Evolutionary conservation across 1,140 invertebrate genomes (phyloP).

Genomic region (Bicyclus anynana): DNA sequence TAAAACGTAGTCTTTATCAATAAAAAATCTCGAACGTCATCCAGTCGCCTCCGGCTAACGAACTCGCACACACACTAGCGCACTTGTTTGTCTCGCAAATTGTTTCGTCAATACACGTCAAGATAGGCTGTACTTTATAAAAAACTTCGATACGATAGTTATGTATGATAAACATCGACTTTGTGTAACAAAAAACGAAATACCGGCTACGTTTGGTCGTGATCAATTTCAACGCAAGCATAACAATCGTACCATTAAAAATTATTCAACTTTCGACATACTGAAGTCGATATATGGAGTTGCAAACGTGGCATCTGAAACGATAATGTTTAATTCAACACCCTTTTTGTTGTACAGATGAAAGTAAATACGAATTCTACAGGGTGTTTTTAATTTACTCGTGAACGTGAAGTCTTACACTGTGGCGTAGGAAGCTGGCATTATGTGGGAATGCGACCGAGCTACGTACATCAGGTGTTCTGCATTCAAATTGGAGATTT

Average conservation of each 20-base stretch:
- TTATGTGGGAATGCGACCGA: background rate
- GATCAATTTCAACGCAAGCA: constrained; percentile 17
- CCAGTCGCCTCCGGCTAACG: constrained; percentile 5
- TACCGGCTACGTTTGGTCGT: constrained; percentile 9
- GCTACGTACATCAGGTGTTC: constrained; percentile 3
- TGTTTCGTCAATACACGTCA: constrained; percentile 15
- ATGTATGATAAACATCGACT: constrained; percentile 7
- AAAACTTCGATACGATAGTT: constrained; percentile 11
- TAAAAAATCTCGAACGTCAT: constrained; percentile 12
- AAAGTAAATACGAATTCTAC: constrained; percentile 14
- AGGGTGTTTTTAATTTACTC: constrained; percentile 14
- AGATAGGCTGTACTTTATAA: constrained; percentile 16
- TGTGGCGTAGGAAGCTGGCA: background rate
- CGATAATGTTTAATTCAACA: constrained; percentile 19
- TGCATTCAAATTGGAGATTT: constrained; percentile 14
- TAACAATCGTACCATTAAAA: constrained; percentile 9
- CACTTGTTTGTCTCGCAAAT: constrained; percentile 11
- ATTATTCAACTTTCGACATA: constrained; percentile 19
- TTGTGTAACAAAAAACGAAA: constrained; percentile 2
- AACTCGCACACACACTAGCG: constrained; percentile 2
- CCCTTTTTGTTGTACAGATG: constrained; percentile 5
- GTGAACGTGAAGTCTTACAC: constrained; percentile 16
- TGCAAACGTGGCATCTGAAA: constrained; percentile 14
- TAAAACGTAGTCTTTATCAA: background rate
- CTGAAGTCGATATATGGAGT: constrained; percentile 10